Evolutionary conservation across 2,113 vertebrate genomes (phyloP).

Genomic region (Dicrurus megarhynchus): DNA sequence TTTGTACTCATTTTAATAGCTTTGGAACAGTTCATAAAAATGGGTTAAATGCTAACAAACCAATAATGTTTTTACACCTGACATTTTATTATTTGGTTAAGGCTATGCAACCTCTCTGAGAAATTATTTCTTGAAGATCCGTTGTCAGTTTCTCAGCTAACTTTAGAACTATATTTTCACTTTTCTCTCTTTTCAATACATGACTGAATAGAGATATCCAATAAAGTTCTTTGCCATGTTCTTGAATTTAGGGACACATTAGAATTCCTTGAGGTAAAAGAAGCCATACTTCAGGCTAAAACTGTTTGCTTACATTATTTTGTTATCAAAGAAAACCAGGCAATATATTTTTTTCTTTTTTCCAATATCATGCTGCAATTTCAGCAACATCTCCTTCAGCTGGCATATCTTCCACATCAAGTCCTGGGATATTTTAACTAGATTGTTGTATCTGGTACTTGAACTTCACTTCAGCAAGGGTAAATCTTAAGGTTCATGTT

Average conservation of each 20-base stretch:
- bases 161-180: background rate
- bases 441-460: background rate
- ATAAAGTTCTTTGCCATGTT: background rate
- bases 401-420: background rate
- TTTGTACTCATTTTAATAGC: background rate
- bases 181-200: background rate
- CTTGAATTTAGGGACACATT: background rate
- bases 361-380: background rate
- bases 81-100: background rate
- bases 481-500: background rate
- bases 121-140: background rate
- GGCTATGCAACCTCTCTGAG: background rate
- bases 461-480: background rate
- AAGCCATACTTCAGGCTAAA: background rate
- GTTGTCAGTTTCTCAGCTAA: background rate
- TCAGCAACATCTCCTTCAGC: background rate
- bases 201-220: background rate
- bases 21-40: background rate
- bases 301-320: background rate
- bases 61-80: background rate
- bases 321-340: background rate
- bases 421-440: background rate
- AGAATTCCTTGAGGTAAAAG: background rate
- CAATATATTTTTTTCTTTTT: background rate
- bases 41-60: background rate